These are phyloP conservation scores for Phalera bucephala DNA, from an alignment of 2,888 invertebrate species.

Conservation along the genomic window DNA sequence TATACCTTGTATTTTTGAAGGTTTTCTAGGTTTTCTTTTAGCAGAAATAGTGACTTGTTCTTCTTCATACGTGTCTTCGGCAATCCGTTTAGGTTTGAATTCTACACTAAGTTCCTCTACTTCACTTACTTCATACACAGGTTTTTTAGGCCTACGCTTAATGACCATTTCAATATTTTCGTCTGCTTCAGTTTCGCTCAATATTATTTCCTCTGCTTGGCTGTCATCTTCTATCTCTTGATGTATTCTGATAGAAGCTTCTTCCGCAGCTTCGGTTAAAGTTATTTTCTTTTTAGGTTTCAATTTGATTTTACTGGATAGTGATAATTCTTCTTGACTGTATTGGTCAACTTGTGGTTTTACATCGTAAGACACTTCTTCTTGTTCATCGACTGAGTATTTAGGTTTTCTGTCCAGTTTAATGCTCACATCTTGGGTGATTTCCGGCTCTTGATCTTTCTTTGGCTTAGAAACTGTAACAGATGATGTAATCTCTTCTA, in stretches of 20 bases:
- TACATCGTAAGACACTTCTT: conserved; percentile 78
- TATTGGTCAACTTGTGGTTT: conserved; percentile 71
- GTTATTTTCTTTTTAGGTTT: conserved; percentile 85
- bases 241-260: conserved; percentile 85
- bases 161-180: conserved; percentile 81
- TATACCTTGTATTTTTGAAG: conserved; percentile 86
- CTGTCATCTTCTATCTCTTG: conserved; percentile 86
- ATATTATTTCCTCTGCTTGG: conserved; percentile 85
- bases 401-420: conserved; percentile 88
- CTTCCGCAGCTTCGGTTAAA: conserved; percentile 86
- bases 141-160: conserved; percentile 77
- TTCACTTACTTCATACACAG: conserved; percentile 84
- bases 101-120: conserved; percentile 84
- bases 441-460: conserved; percentile 68
- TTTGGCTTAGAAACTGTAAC: conserved; percentile 61
- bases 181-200: conserved; percentile 85
- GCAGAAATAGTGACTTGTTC: conserved; percentile 87
- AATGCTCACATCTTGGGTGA: conserved; percentile 84
- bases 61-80: conserved; percentile 82
- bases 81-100: conserved; percentile 71
- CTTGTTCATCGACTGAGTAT: conserved; percentile 86
- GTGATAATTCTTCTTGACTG: conserved; percentile 87
- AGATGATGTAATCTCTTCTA: conserved; percentile 67
- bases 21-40: conserved; percentile 85
- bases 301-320: conserved; percentile 87